These are phyloP conservation scores for Sibirionetta formosa DNA, from an alignment of 2,797 vertebrate species.

Conservation along the genomic window DNA sequence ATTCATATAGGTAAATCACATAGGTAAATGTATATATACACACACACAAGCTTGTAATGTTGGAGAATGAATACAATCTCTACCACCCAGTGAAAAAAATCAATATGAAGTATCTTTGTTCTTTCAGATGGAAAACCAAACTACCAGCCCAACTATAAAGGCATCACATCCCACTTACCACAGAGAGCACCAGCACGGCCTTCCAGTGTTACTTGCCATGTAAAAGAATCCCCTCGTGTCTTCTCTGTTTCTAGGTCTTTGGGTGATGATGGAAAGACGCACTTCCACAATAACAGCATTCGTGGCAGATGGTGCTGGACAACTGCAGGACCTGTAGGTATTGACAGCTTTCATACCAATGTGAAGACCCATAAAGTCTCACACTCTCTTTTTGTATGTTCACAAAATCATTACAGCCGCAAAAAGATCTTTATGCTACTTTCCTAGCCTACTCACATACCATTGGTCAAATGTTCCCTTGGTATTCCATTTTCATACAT, in stretches of 20 bases:
- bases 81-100: background rate
- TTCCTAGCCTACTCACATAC: background rate
- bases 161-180: conserved; percentile 74
- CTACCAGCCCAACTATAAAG: background rate
- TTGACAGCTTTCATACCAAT: background rate
- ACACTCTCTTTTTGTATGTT: background rate
- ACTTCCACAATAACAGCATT: conserved; percentile 91
- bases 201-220: conserved; percentile 95
- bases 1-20: background rate
- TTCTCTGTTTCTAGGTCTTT: conserved; percentile 92
- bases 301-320: conserved; percentile 89
- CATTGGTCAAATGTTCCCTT: background rate
- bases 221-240: conserved; percentile 92
- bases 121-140: background rate
- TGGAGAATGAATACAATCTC: background rate
- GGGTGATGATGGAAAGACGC: conserved; percentile 90
- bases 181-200: conserved; percentile 90
- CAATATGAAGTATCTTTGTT: background rate
- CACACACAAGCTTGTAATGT: background rate
- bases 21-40: background rate
- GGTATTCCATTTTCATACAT: background rate
- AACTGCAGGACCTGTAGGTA: conserved; percentile 87
- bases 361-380: background rate
- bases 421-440: background rate
- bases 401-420: background rate